Conservation (phyloP, 2,797 vertebrate species). For the Fratercula arctica region DNA sequence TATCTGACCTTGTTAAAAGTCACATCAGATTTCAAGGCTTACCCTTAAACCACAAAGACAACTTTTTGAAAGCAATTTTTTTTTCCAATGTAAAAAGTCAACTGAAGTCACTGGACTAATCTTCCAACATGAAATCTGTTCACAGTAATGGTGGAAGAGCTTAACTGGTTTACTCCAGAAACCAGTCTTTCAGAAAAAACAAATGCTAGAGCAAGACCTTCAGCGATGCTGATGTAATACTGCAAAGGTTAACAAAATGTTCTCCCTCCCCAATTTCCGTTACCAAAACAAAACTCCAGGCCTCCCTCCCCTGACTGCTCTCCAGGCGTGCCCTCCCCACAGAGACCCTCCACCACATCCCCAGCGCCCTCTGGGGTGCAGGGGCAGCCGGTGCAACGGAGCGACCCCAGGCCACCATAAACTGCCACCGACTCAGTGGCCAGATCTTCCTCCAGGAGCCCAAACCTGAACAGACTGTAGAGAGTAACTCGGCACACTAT, state of each 20-base stretch:
- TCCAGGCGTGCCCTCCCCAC: background rate
- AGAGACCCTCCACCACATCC: background rate
- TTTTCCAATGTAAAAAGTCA: background rate
- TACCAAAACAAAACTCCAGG: background rate
- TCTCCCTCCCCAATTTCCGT: too few species aligned
- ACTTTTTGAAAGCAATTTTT: background rate
- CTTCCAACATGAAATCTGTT: background rate
- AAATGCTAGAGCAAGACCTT: too few species aligned
- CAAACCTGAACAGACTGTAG: rapidly evolving
- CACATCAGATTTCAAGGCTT: background rate
- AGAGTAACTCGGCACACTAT: rapidly evolving
- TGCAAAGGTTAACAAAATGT: background rate
- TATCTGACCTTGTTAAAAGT: background rate
- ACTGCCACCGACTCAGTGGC: rapidly evolving
- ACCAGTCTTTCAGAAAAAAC: background rate
- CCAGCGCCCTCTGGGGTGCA: background rate
- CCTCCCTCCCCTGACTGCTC: too few species aligned
- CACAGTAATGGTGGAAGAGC: background rate
- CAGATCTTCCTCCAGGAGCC: background rate
- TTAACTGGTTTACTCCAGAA: background rate
- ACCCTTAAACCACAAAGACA: background rate
- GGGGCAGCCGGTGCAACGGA: background rate
- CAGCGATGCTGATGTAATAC: rapidly evolving
- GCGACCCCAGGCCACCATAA: rapidly evolving
- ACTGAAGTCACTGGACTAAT: background rate